phyloP scores from a whole-genome alignment of 2,888 invertebrate species.

The Synanthedon vespiformis region DNA sequence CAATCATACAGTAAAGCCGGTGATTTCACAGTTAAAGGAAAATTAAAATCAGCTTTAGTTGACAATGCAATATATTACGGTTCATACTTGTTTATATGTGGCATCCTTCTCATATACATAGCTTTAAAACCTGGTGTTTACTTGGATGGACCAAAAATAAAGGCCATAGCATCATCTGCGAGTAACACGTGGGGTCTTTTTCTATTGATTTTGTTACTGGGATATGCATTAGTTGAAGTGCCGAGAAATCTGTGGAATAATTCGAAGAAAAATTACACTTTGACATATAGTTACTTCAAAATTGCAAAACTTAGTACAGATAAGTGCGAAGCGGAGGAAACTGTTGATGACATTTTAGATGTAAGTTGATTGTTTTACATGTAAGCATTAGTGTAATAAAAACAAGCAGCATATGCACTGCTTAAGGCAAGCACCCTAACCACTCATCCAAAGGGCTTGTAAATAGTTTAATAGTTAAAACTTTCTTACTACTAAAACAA shows the following conservation, averaged over 20 bases:
- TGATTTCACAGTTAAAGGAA: constrained; percentile 94
- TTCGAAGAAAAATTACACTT: constrained; percentile 85
- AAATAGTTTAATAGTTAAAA: too few species aligned
- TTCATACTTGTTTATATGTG: constrained; percentile 94
- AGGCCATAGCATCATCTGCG: constrained; percentile 97
- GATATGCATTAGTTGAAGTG: constrained; percentile 96
- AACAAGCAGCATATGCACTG: too few species aligned
- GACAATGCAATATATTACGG: constrained; percentile 99
- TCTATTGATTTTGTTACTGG: constrained; percentile 88
- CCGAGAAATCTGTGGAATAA: constrained; percentile 92
- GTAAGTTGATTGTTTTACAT: constrained; percentile 51
- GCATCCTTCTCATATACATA: constrained; percentile 93
- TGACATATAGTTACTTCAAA: constrained; percentile 92
- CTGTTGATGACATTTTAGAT: constrained; percentile 94
- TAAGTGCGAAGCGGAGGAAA: constrained; percentile 97
- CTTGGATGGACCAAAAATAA: constrained; percentile 91
- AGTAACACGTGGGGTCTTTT: constrained; percentile 99
- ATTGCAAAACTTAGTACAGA: constrained; percentile 94
- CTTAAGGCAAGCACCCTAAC: too few species aligned
- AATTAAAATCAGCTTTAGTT: constrained; percentile 92
- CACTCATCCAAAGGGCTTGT: too few species aligned
- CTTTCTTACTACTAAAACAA: too few species aligned
- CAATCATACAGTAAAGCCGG: constrained; percentile 99
- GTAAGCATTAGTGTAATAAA: neutral
- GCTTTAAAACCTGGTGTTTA: constrained; percentile 89